phyloP scores from a whole-genome alignment of 1,140 invertebrate genomes.

The Sycophila sp. region DNA sequence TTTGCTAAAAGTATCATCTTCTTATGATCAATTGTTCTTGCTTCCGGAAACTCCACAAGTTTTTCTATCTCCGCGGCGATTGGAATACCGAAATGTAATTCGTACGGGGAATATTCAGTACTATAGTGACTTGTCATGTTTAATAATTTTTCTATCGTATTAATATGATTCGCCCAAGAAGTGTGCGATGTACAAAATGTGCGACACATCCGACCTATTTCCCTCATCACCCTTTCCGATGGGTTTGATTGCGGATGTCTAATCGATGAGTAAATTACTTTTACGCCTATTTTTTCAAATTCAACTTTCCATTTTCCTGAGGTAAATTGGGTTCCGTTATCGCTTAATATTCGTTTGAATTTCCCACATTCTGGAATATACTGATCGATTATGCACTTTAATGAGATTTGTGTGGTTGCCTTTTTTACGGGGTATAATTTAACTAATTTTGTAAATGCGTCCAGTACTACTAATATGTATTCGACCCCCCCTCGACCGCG shows the following conservation, averaged over 20 bases:
- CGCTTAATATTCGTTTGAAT: neutral
- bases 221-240: conserved; percentile 11
- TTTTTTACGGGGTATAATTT: no score
- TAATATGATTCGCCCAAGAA: neutral
- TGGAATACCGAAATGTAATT: conserved; percentile 24
- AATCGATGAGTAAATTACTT: conserved; percentile 6
- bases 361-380: neutral
- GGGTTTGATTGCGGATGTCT: conserved; percentile 25
- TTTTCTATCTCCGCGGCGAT: neutral
- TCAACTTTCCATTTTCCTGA: conserved; percentile 3
- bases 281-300: neutral
- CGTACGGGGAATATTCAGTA: neutral
- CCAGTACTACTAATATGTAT: no score
- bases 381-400: neutral
- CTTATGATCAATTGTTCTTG: neutral
- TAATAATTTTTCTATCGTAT: neutral
- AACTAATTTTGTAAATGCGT: no score
- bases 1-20: neutral
- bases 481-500: no score
- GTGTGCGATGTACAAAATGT: neutral
- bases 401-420: no score
- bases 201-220: neutral
- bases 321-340: conserved; percentile 16
- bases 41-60: neutral
- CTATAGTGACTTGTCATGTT: neutral